Evolutionary conservation across 2,888 invertebrate species (phyloP).

Genomic region (Neria commutata): DNA sequence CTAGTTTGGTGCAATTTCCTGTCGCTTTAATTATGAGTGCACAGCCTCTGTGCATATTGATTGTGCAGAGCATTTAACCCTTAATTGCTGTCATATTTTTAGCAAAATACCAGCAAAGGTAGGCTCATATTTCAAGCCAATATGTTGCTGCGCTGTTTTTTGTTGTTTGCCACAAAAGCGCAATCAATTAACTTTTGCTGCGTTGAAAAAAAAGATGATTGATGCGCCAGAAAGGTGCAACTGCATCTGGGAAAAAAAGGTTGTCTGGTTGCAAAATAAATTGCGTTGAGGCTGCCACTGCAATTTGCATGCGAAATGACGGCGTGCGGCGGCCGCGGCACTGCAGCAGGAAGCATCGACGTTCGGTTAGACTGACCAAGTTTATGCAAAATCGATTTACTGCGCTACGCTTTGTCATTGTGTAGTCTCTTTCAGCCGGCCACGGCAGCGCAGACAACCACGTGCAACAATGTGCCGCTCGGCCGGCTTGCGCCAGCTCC

Average conservation of each 20-base stretch:
- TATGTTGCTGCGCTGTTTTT: neutral
- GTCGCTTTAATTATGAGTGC: no score
- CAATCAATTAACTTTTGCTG: conserved; percentile 23
- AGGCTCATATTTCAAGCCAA: neutral
- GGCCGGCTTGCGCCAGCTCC: no score
- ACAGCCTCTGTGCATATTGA: neutral
- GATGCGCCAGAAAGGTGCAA: conserved; percentile 19
- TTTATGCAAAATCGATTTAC: no score
- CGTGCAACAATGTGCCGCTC: no score
- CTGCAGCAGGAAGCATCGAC: neutral
- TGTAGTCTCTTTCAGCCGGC: no score
- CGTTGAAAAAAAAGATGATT: conserved; percentile 24
- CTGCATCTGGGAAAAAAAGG: neutral
- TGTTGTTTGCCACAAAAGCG: conserved; percentile 11
- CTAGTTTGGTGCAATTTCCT: no score
- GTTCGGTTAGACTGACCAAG: neutral
- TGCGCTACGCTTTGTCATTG: no score
- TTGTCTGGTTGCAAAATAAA: neutral
- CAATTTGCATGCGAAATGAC: conserved; percentile 33
- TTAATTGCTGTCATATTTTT: neutral
- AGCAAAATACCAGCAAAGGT: neutral
- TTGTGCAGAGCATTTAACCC: neutral
- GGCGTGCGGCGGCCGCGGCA: conserved; percentile 8
- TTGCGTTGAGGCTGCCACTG: conserved; percentile 12
- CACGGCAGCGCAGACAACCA: no score